phyloP scores from a whole-genome alignment of 1,140 invertebrate genomes.

The Cryptotermes secundus region DNA sequence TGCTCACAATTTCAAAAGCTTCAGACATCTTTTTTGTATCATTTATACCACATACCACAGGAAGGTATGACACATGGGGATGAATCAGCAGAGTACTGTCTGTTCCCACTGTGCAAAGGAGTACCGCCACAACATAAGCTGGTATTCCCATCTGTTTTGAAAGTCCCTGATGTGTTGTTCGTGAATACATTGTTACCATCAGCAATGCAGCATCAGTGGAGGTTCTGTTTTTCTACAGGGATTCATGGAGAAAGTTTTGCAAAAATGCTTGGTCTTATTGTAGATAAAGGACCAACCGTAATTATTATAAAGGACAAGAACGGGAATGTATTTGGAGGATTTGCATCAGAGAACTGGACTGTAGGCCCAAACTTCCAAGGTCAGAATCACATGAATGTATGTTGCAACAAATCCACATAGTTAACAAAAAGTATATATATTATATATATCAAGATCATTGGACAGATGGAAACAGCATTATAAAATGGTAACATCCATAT shows the following conservation, averaged over 20 bases:
- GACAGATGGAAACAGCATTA: too few species aligned
- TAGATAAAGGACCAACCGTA: slow-evolving; percentile 74
- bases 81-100: not conserved
- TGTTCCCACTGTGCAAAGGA: not conserved
- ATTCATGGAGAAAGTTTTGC: slow-evolving; percentile 84
- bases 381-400: slow-evolving; percentile 31
- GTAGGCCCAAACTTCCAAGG: slow-evolving; percentile 68
- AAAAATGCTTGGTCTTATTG: slow-evolving; percentile 67
- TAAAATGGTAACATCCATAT: too few species aligned
- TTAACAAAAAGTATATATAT: too few species aligned
- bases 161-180: slow-evolving; percentile 74
- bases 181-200: slow-evolving; percentile 72
- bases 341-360: slow-evolving; percentile 74
- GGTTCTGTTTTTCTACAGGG: slow-evolving; percentile 79
- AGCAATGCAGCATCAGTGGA: slow-evolving; percentile 72
- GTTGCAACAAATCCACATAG: too few species aligned
- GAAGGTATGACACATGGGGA: not conserved
- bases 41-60: slow-evolving; percentile 7
- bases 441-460: too few species aligned
- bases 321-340: slow-evolving; percentile 87
- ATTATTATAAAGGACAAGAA: slow-evolving; percentile 75
- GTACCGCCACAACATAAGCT: not conserved
- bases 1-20: not conserved
- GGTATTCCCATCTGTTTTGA: slow-evolving; percentile 63
- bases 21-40: not conserved